A percentile compares a stretch with the other conserved stretches of the same genome.
These are phyloP conservation scores for Ernsta delagoae DNA, from an alignment of 2,888 invertebrate species.

Conservation along the genomic window DNA sequence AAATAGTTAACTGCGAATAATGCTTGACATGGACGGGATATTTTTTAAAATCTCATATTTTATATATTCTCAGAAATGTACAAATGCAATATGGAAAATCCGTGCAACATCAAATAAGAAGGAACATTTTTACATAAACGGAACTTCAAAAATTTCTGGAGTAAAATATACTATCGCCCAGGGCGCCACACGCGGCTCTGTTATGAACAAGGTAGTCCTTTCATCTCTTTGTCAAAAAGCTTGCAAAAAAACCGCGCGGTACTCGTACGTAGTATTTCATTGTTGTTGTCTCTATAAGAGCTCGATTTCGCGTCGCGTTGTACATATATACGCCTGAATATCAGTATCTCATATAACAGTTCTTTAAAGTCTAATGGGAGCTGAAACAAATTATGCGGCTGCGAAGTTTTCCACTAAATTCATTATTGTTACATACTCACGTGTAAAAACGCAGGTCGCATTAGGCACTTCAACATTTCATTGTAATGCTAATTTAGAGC, in stretches of 20 bases:
- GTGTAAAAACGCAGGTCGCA: conserved; percentile 75
- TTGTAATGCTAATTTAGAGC: conserved; percentile 83
- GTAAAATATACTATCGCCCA: conserved; percentile 33
- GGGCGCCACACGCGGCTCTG: conserved; percentile 27
- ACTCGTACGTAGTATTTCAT: conserved; percentile 18
- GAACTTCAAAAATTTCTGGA: conserved; percentile 29
- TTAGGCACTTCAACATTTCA: conserved; percentile 80
- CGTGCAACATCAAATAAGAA: conserved; percentile 9
- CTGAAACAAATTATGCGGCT: conserved; percentile 67
- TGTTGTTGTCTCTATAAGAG: conserved; percentile 13
- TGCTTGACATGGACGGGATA: not conserved
- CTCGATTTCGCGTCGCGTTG: conserved; percentile 7
- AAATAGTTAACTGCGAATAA: too few relatives aligned
- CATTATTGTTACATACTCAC: conserved; percentile 71
- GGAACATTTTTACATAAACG: conserved; percentile 32
- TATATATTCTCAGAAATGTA: conserved; percentile 1
- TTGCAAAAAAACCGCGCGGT: conserved; percentile 18
- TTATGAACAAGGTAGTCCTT: conserved; percentile 35
- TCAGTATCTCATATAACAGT: too few relatives aligned
- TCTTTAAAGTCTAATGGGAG: conserved; percentile 55
- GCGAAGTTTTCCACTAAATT: conserved; percentile 75
- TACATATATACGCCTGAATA: conserved; percentile 44
- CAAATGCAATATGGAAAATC: conserved; percentile 23
- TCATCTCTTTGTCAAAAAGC: conserved; percentile 26
- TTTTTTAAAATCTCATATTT: not conserved